Evolutionary conservation across 1,140 invertebrate genomes (phyloP).

Genomic region (Antheraea pernyi): DNA sequence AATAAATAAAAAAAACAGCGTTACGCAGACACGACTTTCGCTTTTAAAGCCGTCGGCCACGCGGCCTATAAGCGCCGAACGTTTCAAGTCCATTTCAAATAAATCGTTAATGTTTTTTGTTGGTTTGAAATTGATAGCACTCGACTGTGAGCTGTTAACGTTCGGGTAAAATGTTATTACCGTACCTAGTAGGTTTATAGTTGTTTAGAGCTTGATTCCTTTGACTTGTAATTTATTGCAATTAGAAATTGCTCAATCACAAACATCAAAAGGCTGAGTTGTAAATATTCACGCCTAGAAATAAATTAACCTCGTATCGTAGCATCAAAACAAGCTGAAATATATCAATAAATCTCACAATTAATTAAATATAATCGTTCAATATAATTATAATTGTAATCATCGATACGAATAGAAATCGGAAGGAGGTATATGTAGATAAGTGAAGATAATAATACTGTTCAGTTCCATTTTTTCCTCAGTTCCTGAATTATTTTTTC

Average conservation of each 20-base stretch:
- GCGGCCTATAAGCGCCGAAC: slow-evolving; percentile 23
- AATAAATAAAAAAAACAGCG: slow-evolving; percentile 64
- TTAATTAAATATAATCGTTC: not conserved
- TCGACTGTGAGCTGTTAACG: slow-evolving; percentile 35
- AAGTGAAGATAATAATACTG: no score
- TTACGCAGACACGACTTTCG: slow-evolving; percentile 64
- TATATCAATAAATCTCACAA: not conserved
- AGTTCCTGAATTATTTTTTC: no score
- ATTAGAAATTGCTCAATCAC: not conserved
- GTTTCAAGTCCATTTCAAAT: slow-evolving; percentile 33
- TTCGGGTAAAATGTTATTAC: slow-evolving; percentile 14
- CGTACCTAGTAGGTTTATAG: slow-evolving; percentile 45
- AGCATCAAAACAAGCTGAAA: slow-evolving; percentile 11
- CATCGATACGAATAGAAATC: no score
- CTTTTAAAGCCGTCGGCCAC: slow-evolving; percentile 54
- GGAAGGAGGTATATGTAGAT: no score
- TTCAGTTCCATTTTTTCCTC: no score
- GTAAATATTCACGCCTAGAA: not conserved
- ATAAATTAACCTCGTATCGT: not conserved
- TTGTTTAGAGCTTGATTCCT: slow-evolving; percentile 22
- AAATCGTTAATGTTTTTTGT: slow-evolving; percentile 41
- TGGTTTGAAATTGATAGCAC: slow-evolving; percentile 45
- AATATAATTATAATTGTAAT: no score
- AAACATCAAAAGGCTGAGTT: not conserved
- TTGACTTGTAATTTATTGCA: slow-evolving; percentile 16